These are phyloP conservation scores for Aleiodes leptofemur DNA, from an alignment of 2,888 invertebrate species.

Conservation along the genomic window DNA sequence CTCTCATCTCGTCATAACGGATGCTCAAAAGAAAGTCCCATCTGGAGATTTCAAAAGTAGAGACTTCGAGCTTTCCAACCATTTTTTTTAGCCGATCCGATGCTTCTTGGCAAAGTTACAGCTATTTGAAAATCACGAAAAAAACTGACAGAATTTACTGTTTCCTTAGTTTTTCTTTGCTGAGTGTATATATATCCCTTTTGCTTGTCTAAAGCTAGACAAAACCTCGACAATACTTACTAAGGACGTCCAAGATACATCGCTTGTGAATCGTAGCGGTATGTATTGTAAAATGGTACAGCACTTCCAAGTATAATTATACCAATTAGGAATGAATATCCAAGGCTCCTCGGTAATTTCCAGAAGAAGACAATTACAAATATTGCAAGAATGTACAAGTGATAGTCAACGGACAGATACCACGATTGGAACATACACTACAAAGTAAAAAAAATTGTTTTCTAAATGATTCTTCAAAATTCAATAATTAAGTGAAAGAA, in stretches of 20 bases:
- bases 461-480: not conserved
- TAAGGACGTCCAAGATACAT: conserved; percentile 57
- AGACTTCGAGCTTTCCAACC: too few species aligned
- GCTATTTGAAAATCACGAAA: too few species aligned
- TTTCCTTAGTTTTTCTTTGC: too few species aligned
- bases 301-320: conserved; percentile 56
- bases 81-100: too few species aligned
- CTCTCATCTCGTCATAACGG: too few species aligned
- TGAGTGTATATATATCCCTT: too few species aligned
- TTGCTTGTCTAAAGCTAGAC: too few species aligned
- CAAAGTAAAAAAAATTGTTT: conserved; percentile 60
- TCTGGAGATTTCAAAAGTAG: too few species aligned
- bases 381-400: conserved; percentile 82
- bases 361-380: conserved; percentile 82
- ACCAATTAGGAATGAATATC: conserved; percentile 60
- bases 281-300: conserved; percentile 60
- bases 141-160: too few species aligned
- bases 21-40: too few species aligned
- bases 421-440: conserved; percentile 87
- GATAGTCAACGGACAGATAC: conserved; percentile 82
- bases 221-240: conserved; percentile 57
- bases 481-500: conserved; percentile 4
- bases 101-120: too few species aligned
- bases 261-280: conserved; percentile 57
- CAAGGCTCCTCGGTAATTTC: conserved; percentile 77